Percentiles rank a stretch among this genome's conserved stretches.
These are phyloP conservation scores for Alviniconcha strummeri DNA, from an alignment of 2,888 invertebrate genomes.

Conservation along the genomic window DNA sequence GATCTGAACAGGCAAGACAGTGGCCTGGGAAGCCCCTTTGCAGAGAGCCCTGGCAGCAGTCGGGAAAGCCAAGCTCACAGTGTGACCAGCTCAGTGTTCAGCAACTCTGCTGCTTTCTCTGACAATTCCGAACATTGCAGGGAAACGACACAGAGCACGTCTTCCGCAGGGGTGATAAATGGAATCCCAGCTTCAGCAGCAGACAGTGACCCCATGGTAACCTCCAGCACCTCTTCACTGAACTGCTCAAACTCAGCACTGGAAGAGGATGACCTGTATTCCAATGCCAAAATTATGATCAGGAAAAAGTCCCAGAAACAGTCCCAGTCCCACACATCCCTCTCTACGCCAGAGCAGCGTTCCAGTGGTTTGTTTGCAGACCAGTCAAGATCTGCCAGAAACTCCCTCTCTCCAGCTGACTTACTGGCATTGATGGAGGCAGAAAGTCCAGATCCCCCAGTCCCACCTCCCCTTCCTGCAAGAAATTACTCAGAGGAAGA, in stretches of 20 bases:
- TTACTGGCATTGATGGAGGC: slow-evolving; percentile 5
- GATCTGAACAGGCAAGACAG: slow-evolving; percentile 40
- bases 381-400: slow-evolving; percentile 5
- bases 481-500: slow-evolving; percentile 51
- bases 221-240: slow-evolving; percentile 12
- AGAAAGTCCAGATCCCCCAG: slow-evolving; percentile 25
- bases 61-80: slow-evolving; percentile 31
- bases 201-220: slow-evolving; percentile 9
- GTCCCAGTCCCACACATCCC: slow-evolving; percentile 21
- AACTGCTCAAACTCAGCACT: slow-evolving; percentile 25
- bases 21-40: slow-evolving; percentile 42
- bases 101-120: slow-evolving; percentile 23
- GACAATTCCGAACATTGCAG: neutral
- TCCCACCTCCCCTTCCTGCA: slow-evolving; percentile 54
- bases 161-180: slow-evolving; percentile 1
- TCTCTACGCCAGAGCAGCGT: slow-evolving; percentile 1
- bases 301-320: slow-evolving; percentile 49
- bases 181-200: neutral
- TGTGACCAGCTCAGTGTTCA: slow-evolving; percentile 36
- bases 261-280: slow-evolving; percentile 51
- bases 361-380: slow-evolving; percentile 17
- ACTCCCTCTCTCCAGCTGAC: slow-evolving; percentile 25
- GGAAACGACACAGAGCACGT: neutral
- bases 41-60: slow-evolving; percentile 35
- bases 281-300: slow-evolving; percentile 56